Conservation (phyloP, 2,113 vertebrate genomes). For the Dissostichus mawsoni region DNA sequence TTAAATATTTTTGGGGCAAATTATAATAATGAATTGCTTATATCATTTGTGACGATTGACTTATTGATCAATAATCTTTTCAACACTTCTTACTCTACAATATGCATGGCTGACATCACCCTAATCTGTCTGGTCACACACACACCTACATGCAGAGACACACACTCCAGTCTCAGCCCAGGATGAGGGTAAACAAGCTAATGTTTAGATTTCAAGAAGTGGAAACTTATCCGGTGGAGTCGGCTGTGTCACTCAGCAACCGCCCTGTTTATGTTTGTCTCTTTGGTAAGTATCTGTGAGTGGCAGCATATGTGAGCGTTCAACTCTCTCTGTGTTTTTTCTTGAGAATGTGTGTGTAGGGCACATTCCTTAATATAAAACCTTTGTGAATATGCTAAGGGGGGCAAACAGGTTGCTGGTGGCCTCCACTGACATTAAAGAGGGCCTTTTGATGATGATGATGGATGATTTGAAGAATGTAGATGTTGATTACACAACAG, state of each 20-base stretch:
- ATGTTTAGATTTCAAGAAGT: slow-evolving; percentile 80
- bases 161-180: slow-evolving; percentile 43
- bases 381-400: neutral
- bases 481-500: neutral
- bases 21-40: neutral
- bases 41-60: neutral
- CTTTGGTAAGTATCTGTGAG: slow-evolving; percentile 55
- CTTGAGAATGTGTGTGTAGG: slow-evolving; percentile 14
- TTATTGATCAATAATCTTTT: neutral
- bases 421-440: neutral
- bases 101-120: neutral
- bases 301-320: slow-evolving; percentile 55
- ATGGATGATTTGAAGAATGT: neutral
- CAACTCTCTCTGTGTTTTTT: neutral
- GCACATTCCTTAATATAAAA: slow-evolving; percentile 14
- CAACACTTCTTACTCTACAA: neutral
- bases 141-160: slow-evolving; percentile 17
- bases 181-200: slow-evolving; percentile 71
- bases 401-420: neutral
- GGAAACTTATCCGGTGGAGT: slow-evolving; percentile 72
- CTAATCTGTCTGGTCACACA: slow-evolving; percentile 23
- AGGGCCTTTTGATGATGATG: neutral
- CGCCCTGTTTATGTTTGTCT: slow-evolving; percentile 74
- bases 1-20: neutral
- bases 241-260: slow-evolving; percentile 72